Evolutionary conservation across 2,797 vertebrate genomes (phyloP), one percentile per base, ranked within the genome.

Genomic region (Acrossocheilus fasciatus): DNA sequence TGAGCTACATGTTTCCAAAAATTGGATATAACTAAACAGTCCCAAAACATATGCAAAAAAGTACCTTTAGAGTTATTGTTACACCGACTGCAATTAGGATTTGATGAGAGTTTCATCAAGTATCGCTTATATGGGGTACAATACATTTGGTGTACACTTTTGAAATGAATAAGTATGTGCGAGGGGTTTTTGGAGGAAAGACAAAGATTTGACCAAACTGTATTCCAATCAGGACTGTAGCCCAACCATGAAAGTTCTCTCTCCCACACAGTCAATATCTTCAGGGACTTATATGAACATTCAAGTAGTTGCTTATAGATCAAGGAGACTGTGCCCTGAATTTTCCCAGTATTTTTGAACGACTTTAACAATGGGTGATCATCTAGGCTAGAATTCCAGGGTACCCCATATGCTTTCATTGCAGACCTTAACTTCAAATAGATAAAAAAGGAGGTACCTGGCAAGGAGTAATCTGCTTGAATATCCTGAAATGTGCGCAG

Each of bases 361-460:
- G n/a, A 47, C n/a, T 50, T 74, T 47, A 74, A 74, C 6, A 47
- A 47, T 74, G 43, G 6, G 43, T 74, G n/a, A 47, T 74, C 72
- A 45, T 47, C 70, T 15, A 73, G 30, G 6, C 1, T 26, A 26
- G 23, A 45, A 5, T 41, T 39, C 77, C 23, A 80, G 4, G 77
- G 57, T 23, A 62, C 57, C 6, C 57, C 36, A 45, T 80, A 64
- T 6, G 57, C 54, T 43, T 26, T 59, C 57, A 66, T 30, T 43
- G 57, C 18, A n/a, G 23, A 80, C 41, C 57, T 80, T 43, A 66
- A 26, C 57, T 80, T 57, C 8, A 80, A 26, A 4, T 79, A 26
- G 12, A 79, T 26, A 43, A 64, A 66, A 43, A 41, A 26, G 10
- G 18, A 64, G 36, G 54, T 39, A n/a, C 77, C 39, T 64, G 77